These are phyloP conservation scores for Piezodorus guildinii DNA, from an alignment of 1,140 invertebrate genomes.

Conservation along the genomic window DNA sequence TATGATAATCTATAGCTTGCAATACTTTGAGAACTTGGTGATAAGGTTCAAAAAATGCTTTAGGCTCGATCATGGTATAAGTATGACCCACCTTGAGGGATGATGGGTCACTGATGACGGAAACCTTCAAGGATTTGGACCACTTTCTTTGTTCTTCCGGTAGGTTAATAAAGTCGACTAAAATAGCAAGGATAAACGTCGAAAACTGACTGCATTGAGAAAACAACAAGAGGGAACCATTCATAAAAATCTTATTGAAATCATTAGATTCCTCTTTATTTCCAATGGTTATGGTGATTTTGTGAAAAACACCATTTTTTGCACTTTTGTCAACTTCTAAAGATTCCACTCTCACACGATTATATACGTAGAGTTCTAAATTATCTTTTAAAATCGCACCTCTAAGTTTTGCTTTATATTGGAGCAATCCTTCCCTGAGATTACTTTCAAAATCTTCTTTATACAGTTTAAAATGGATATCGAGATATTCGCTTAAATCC, in stretches of 20 bases:
- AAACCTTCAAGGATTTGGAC: conserved; percentile 40
- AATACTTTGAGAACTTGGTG: conserved; percentile 48
- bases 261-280: conserved; percentile 30
- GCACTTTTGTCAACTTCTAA: conserved; percentile 44
- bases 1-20: conserved; percentile 38
- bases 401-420: conserved; percentile 16
- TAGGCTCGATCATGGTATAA: conserved; percentile 51
- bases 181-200: conserved; percentile 43
- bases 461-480: conserved; percentile 39
- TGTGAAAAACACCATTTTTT: conserved; percentile 20
- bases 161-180: conserved; percentile 40
- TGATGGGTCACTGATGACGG: conserved; percentile 32
- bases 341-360: not conserved
- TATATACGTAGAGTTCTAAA: not conserved
- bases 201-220: conserved; percentile 49
- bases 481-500: conserved; percentile 37
- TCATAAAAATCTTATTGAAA: conserved; percentile 47
- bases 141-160: conserved; percentile 38
- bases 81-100: conserved; percentile 33
- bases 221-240: conserved; percentile 57
- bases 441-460: conserved; percentile 40
- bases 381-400: not conserved
- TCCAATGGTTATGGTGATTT: conserved; percentile 9
- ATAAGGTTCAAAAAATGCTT: conserved; percentile 58
- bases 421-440: conserved; percentile 34